Evolutionary conservation across 1,140 invertebrate species (phyloP), one percentile per base, ranked within the genome.

Genomic region (Lucilia sericata): DNA sequence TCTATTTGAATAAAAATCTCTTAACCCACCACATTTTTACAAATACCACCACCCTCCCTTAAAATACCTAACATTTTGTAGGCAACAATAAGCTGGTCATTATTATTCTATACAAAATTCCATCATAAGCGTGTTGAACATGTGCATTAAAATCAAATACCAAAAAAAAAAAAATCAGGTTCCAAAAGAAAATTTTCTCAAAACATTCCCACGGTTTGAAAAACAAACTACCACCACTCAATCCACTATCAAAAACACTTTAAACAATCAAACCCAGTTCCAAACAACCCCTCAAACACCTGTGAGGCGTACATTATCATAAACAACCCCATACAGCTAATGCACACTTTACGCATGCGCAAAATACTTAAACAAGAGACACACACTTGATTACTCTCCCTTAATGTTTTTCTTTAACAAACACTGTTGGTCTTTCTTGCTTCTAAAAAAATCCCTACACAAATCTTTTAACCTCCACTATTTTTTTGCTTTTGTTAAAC

Each of bases 281-380:
- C 5, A 8, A 70, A 70, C 2, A 70, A 70, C 65, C 65, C 65
- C 65, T 70, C 21, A 70, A 25, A 70, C 65, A 70, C n/a, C 65
- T 70, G n/a, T 70, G 65, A 21, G 10, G 19, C 65, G n/a, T 70
- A 10, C 4, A 70, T 80, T 80, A 12, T 25, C 76, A 80, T 51
- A 51, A 34, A 36, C 42, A 9, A 25, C 49, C n/a, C 21, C 9
- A 8, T 10, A 7, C 42, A 42, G 42, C 51, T 12, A 17, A 55
- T 55, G 17, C 51, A 49, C 76, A 49, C 76, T 51, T 80, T 80
- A 51, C 76, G 42, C 76, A 80, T 80, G 76, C 76, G 76, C 42
- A 80, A 51, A 80, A 51, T 2, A 30, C 25, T 30, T 30, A 30
- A 30, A n/a, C 7, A 21, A 19, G 5, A 7, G 5, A 19, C 42